phyloP scores from a whole-genome alignment of 1,140 invertebrate species.

The Pachyrhynchus sulphureomaculatus region DNA sequence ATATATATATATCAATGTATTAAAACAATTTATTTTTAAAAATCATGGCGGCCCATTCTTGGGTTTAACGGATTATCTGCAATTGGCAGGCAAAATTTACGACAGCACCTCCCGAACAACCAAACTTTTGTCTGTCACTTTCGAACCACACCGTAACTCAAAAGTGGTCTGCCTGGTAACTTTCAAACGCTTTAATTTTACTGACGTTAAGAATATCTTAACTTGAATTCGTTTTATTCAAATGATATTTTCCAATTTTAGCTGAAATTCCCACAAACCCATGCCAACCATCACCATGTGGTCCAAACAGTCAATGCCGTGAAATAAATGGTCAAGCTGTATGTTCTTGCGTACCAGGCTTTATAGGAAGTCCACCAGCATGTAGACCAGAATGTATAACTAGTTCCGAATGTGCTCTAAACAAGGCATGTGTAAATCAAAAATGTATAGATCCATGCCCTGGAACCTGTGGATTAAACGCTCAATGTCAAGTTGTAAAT shows the following conservation, averaged over 20 bases:
- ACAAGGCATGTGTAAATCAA: slow-evolving; percentile 63
- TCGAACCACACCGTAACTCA: too few relatives aligned
- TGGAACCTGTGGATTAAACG: slow-evolving; percentile 63
- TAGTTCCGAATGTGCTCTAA: slow-evolving; percentile 63
- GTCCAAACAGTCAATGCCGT: slow-evolving; percentile 63
- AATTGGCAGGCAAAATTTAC: too few relatives aligned
- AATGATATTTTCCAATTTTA: slow-evolving; percentile 22
- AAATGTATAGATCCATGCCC: slow-evolving; percentile 66
- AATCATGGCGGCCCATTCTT: too few relatives aligned
- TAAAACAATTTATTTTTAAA: not conserved
- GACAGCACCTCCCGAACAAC: too few relatives aligned
- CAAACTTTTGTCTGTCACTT: too few relatives aligned
- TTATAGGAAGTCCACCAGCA: slow-evolving; percentile 62
- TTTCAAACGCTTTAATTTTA: too few relatives aligned
- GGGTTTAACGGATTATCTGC: too few relatives aligned
- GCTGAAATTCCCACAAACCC: slow-evolving; percentile 51
- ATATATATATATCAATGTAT: too few relatives aligned
- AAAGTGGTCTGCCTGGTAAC: too few relatives aligned
- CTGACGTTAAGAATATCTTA: too few relatives aligned
- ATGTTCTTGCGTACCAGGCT: slow-evolving; percentile 64
- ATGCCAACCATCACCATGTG: slow-evolving; percentile 64
- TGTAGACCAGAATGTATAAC: slow-evolving; percentile 66
- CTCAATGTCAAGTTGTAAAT: slow-evolving; percentile 63
- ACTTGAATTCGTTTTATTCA: too few relatives aligned
- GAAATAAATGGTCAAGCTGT: slow-evolving; percentile 60